phyloP scores from a whole-genome alignment of 2,888 invertebrate species.

The Dione juno region DNA sequence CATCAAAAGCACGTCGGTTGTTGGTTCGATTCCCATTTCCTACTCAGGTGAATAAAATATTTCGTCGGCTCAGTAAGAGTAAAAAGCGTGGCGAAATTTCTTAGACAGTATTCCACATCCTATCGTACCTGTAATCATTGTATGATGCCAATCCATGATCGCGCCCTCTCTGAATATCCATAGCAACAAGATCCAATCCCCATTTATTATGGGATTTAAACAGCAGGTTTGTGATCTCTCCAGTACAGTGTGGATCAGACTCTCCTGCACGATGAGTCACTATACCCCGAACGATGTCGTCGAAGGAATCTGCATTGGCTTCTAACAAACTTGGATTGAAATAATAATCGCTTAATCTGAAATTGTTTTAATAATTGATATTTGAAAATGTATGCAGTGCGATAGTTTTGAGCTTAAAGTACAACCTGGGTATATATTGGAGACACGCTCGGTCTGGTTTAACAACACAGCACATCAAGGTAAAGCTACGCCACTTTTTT shows the following conservation, averaged over 20 bases:
- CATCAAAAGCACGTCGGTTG: too few species aligned
- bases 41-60: too few species aligned
- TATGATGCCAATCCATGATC: constrained; percentile 86
- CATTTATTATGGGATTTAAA: constrained; percentile 64
- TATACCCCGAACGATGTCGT: constrained; percentile 82
- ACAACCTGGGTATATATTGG: too few species aligned
- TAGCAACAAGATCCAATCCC: constrained; percentile 85
- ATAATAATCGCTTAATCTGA: constrained; percentile 82
- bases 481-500: too few species aligned
- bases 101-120: too few species aligned
- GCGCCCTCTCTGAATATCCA: constrained; percentile 86
- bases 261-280: constrained; percentile 82
- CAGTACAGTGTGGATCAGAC: constrained; percentile 82
- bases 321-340: constrained; percentile 83
- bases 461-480: too few species aligned
- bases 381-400: too few species aligned
- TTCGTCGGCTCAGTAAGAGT: too few species aligned
- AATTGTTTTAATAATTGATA: constrained; percentile 35
- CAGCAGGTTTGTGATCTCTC: constrained; percentile 76
- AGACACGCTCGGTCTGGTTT: too few species aligned
- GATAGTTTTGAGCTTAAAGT: too few species aligned
- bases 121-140: constrained; percentile 85
- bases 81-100: too few species aligned
- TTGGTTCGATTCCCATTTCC: too few species aligned
- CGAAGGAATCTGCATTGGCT: constrained; percentile 71